These are phyloP conservation scores for Spisula subtruncata DNA, from an alignment of 2,888 invertebrate genomes.

Conservation along the genomic window DNA sequence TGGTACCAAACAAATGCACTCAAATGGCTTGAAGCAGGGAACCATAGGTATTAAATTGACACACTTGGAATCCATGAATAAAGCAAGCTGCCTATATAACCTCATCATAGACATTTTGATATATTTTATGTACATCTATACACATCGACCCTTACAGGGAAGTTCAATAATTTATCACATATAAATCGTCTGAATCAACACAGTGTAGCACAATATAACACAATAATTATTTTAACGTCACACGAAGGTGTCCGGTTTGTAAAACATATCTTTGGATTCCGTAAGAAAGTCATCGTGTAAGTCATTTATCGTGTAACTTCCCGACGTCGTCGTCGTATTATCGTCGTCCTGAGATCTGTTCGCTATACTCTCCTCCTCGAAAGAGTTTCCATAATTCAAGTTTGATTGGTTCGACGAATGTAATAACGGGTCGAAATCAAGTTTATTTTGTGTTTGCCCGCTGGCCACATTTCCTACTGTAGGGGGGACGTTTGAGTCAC, in stretches of 20 bases:
- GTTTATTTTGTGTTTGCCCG: slow-evolving; percentile 48
- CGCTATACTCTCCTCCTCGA: slow-evolving; percentile 59
- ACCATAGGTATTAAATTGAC: background rate
- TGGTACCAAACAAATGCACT: background rate
- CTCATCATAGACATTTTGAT: background rate
- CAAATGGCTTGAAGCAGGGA: background rate
- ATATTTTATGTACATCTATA: background rate
- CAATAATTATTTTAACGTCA: slow-evolving; percentile 54
- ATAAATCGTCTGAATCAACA: slow-evolving; percentile 5
- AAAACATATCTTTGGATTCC: slow-evolving; percentile 70
- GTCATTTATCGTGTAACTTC: slow-evolving; percentile 82
- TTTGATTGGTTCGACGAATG: slow-evolving; percentile 67
- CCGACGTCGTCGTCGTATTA: slow-evolving; percentile 83
- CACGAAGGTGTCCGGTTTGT: slow-evolving; percentile 72
- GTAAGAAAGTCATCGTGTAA: slow-evolving; percentile 73
- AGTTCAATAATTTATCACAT: background rate
- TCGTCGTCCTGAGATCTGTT: slow-evolving; percentile 78
- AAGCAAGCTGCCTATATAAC: background rate
- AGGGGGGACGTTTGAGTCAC: slow-evolving; percentile 45
- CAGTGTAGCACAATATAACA: slow-evolving; percentile 2
- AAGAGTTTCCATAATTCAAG: slow-evolving; percentile 63
- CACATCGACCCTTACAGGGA: background rate
- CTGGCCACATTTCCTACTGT: slow-evolving; percentile 34
- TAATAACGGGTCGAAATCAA: slow-evolving; percentile 59
- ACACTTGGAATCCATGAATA: background rate